Evolutionary conservation across 2,888 invertebrate species (phyloP).

Genomic region (Cryptocephalus moraei): DNA sequence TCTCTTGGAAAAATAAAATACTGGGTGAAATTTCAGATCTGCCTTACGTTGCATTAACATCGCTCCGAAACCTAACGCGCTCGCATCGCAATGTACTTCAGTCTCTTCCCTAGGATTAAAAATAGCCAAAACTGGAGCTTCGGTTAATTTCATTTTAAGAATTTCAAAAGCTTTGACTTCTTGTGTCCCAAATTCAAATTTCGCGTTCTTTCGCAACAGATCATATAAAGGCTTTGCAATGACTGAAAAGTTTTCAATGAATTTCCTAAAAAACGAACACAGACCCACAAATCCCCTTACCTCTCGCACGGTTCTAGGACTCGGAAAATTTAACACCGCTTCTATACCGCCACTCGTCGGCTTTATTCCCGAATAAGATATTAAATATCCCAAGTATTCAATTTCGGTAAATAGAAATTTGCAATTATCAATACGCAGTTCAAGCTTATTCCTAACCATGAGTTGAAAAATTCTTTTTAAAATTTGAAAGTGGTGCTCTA

Average conservation of each 20-base stretch:
- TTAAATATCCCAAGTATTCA: no score
- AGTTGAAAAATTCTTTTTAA: no score
- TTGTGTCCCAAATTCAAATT: constrained; percentile 15
- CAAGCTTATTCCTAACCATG: no score
- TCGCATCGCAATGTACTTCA: constrained; percentile 25
- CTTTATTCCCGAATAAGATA: no score
- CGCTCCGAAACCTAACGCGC: constrained; percentile 18
- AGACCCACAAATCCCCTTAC: no score
- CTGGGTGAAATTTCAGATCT: constrained; percentile 17
- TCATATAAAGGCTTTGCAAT: constrained; percentile 18
- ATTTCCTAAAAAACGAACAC: constrained; percentile 20
- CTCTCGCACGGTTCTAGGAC: no score
- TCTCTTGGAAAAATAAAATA: no score
- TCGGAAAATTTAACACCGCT: no score
- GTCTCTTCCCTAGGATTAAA: constrained; percentile 18
- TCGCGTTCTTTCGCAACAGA: constrained; percentile 14
- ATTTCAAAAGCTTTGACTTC: constrained; percentile 16
- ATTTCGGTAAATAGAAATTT: no score
- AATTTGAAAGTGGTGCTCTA: no score
- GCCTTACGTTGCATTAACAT: constrained; percentile 13
- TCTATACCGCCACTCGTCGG: no score
- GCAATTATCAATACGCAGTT: no score
- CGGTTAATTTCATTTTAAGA: constrained; percentile 12
- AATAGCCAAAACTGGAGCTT: constrained; percentile 14
- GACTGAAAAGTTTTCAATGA: constrained; percentile 15